phyloP scores from a whole-genome alignment of 2,888 invertebrate species.

The Heliconius aoede region DNA sequence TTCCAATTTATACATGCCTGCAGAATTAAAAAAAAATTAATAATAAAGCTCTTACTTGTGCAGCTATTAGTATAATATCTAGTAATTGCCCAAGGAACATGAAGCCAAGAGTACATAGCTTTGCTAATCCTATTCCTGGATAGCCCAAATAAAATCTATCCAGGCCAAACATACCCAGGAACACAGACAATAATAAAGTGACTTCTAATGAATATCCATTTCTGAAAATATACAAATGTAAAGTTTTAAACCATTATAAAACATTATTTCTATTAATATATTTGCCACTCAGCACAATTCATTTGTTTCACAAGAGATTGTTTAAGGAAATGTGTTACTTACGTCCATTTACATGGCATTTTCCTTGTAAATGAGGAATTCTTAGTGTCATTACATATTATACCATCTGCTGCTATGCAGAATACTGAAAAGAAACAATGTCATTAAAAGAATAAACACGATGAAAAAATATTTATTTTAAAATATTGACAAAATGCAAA shows the following conservation, averaged over 20 bases:
- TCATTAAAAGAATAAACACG: background rate
- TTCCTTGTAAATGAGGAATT: constrained; percentile 92
- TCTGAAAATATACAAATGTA: constrained; percentile 74
- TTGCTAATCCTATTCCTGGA: constrained; percentile 96
- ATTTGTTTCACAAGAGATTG: background rate
- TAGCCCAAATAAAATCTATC: constrained; percentile 99
- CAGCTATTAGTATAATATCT: constrained; percentile 97
- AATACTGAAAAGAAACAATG: constrained; percentile 86
- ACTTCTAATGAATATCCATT: constrained; percentile 98
- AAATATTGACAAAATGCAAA: background rate
- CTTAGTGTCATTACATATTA: constrained; percentile 91
- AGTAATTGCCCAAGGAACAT: constrained; percentile 97
- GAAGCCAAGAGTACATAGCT: constrained; percentile 97
- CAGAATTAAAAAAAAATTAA: background rate
- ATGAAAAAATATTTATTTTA: background rate
- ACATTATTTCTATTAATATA: background rate
- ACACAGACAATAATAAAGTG: constrained; percentile 95
- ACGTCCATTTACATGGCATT: constrained; percentile 97
- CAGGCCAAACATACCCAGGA: constrained; percentile 98
- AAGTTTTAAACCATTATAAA: background rate
- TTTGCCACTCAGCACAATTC: background rate
- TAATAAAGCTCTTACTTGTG: constrained; percentile 82
- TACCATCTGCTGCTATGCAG: constrained; percentile 92
- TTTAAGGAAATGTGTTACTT: constrained; percentile 75
- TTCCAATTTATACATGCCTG: too few species aligned